Conservation (phyloP, 2,888 invertebrate genomes). For the Metalampra italica region DNA sequence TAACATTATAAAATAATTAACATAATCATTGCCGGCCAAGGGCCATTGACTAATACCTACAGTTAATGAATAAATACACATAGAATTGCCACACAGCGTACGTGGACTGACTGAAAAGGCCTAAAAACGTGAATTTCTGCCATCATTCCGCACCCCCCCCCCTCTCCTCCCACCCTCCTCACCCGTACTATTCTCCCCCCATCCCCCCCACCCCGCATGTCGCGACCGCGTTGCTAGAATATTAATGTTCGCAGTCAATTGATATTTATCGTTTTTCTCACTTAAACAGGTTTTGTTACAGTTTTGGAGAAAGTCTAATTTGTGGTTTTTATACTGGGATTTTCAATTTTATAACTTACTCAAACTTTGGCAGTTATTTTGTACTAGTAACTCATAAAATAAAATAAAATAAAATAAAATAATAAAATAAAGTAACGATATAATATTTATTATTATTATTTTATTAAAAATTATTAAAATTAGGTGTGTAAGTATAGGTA, state of each 20-base stretch:
- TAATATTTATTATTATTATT: too few relatives aligned
- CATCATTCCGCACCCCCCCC: constrained; percentile 40
- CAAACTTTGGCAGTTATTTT: too few relatives aligned
- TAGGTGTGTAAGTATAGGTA: too few relatives aligned
- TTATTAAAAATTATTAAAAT: too few relatives aligned
- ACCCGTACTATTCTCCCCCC: constrained; percentile 65
- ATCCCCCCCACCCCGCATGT: constrained; percentile 57
- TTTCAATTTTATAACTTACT: too few relatives aligned
- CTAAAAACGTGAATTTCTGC: constrained; percentile 70
- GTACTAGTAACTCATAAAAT: too few relatives aligned
- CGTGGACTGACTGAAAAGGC: constrained; percentile 65
- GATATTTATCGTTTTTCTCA: constrained; percentile 62
- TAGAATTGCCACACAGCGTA: constrained; percentile 47
- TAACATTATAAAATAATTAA: too few relatives aligned
- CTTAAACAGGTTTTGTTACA: constrained; percentile 27
- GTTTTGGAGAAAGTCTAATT: neutral
- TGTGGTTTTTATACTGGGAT: too few relatives aligned
- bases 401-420: too few relatives aligned
- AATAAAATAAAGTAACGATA: too few relatives aligned
- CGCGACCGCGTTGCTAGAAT: constrained; percentile 69
- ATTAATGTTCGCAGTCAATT: constrained; percentile 69
- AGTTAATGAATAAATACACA: constrained; percentile 36
- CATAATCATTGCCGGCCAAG: too few relatives aligned
- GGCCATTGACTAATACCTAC: constrained; percentile 12
- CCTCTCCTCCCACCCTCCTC: constrained; percentile 13